phyloP scores from a whole-genome alignment of 2,113 vertebrate genomes.

The Baryphthengus martii region DNA sequence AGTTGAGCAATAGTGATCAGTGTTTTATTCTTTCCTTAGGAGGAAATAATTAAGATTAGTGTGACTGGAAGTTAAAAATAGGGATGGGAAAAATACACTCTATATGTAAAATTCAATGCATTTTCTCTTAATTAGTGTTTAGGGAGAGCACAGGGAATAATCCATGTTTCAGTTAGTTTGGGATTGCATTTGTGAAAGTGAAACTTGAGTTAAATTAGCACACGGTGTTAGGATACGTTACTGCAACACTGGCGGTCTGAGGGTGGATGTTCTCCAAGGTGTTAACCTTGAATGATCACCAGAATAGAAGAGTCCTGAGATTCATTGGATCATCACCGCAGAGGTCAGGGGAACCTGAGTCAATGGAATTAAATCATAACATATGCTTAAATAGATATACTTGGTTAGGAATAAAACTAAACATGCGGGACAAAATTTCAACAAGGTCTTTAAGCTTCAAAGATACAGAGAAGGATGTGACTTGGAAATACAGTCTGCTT shows the following conservation, averaged over 20 bases:
- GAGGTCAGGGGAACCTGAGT: background rate
- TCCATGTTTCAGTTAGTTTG: background rate
- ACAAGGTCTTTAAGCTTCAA: background rate
- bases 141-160: background rate
- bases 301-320: background rate
- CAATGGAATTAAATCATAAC: background rate
- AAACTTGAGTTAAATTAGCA: background rate
- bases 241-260: background rate
- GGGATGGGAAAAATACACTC: background rate
- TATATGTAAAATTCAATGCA: rapidly evolving
- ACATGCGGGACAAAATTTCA: background rate
- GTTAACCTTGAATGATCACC: background rate
- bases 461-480: background rate
- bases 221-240: background rate
- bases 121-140: background rate
- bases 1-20: background rate
- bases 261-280: background rate
- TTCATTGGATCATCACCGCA: background rate
- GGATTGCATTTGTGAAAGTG: background rate
- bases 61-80: background rate
- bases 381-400: background rate
- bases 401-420: background rate
- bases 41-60: background rate
- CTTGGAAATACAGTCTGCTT: background rate
- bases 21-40: background rate